Evolutionary conservation across 2,888 invertebrate species (phyloP), one percentile per base, ranked within the genome.

Genomic region (Chorisops tibialis): DNA sequence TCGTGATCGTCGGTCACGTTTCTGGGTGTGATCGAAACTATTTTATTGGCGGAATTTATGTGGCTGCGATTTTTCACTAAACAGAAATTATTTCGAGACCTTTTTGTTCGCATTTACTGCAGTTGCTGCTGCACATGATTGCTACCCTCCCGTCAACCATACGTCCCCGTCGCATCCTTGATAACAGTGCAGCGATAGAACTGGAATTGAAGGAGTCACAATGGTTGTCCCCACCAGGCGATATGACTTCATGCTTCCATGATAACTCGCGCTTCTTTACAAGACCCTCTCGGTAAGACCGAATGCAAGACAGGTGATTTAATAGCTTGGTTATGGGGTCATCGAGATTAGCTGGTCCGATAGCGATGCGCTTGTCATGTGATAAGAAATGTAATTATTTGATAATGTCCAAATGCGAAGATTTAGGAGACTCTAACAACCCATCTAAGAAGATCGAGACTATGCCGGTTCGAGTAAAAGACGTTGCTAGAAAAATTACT

Each of bases 21-120:
- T 73, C 69, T 71, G 73, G 73, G 73, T 73, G 73, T 73, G 73
- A 73, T 73, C 73, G 70, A 69, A 71, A 72, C 72, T 72, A 71
- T 71, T 72, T 73, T 73, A 72, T 73, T 73, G 72, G 72, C 68
- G 70, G 70, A 72, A 72, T 73, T 72, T 71, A 71, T 73, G 68
- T 67, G 67, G 61, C 51, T 49, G 61, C 61, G 24, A 61, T 61
- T 61, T 61, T 61, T 59, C 11, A 30, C 60, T 22, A 48, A 11
- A 60, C 14, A 39, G 30, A 60, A 60, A 60, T 60, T 41, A 39
- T 59, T 37, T 60, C 48, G 21, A 39, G 30, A 16, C 49, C 22
- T 21, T 45, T 45, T 41, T 41, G 41, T 12, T 41, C 24, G 30
- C 56, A 39, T 52, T n/a, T n/a, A n/a, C n/a, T n/a, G n/a, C n/a